Evolutionary conservation across 2,888 invertebrate genomes (phyloP), one percentile per base, ranked within the genome.

Genomic region (Lagria hirta): DNA sequence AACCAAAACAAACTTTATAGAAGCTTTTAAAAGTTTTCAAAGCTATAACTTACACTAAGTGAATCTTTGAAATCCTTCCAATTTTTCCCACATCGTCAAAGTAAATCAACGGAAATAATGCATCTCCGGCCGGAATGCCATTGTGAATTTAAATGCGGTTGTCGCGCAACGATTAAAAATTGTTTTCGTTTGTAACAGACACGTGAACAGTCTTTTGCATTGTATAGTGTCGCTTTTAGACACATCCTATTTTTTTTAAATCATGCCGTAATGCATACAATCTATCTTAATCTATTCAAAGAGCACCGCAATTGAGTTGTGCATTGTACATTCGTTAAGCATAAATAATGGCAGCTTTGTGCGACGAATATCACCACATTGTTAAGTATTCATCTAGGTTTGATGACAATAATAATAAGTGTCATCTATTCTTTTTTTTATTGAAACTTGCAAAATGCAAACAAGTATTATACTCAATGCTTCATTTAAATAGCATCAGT

Each of bases 311-410:
- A 54, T 54, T 52, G 56, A 46, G 47, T 47, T 47, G 47, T 42
- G 46, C 50, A 57, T 59, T 52, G 52, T 52, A 42, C 43, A 58
- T 57, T 58, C 57, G 56, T 60, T 58, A 51, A 40, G 52, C 54
- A 58, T 58, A 55, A 57, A 58, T 58, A 58, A 60, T 55, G 52
- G 53, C 48, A 49, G 48, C 52, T 53, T 48, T 54, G 57, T 57
- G 50, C 54, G 21, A 34, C 11, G 26, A 33, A 34, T 29, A 29
- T 37, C 37, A 28, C 29, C n/a, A 20, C 10, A 38, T 33, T 41
- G 20, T 41, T 41, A 26, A 21, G 27, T 33, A 41, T 41, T 41
- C 41, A 41, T 41, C 33, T 24, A 24, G 8, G 30, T 40, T 30
- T 18, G 27, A 38, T 16, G 37, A 27, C 28, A 38, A 27, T 20